Evolutionary conservation across 2,888 invertebrate species (phyloP), one percentile per base, ranked within the genome.

Genomic region (Ennomos fuscantarius): DNA sequence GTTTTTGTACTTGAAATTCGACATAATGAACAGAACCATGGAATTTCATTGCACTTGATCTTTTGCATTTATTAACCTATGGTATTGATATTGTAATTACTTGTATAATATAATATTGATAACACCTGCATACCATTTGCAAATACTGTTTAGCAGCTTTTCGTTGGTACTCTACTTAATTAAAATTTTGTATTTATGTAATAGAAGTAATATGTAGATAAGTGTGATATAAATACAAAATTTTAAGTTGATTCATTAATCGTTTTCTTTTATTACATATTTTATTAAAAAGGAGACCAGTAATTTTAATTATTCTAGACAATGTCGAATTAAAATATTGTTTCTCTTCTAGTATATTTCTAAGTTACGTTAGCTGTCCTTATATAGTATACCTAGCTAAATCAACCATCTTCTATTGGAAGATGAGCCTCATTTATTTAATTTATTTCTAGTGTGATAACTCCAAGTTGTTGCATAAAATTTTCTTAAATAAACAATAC

Each of bases 161-260:
- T 89, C 81, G 89, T 92, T 93, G 89, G 84, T 85, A 89, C 82
- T 79, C 72, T 76, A 76, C 69, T 78, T 80, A 76, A 84, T 89
- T 92, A 92, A 93, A 93, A 92, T 93, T 93, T 93, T 93, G 93
- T 93, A 93, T 93, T 93, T 93, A 92, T 93, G 86, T 88, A 88
- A 89, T 92, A 90, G 89, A 89, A 87, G 86, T 87, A 89, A 92
- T 87, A 84, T 93, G 92, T 93, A 93, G 93, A 93, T 93, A 92
- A 88, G 82, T 87, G 88, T 89, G 84, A 89, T 89, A 88, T 90
- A 92, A 93, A 93, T 93, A 93, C 93, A 93, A 93, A 93, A 93
- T 93, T 92, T 92, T 93, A 92, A 89, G 79, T 87, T 83, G 70
- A 83, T 81, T 82, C 82, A 80, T 82, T 81, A 83, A 84, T 86